phyloP scores from a whole-genome alignment of 2,113 vertebrate genomes.

The Pachypanchax playfairii region DNA sequence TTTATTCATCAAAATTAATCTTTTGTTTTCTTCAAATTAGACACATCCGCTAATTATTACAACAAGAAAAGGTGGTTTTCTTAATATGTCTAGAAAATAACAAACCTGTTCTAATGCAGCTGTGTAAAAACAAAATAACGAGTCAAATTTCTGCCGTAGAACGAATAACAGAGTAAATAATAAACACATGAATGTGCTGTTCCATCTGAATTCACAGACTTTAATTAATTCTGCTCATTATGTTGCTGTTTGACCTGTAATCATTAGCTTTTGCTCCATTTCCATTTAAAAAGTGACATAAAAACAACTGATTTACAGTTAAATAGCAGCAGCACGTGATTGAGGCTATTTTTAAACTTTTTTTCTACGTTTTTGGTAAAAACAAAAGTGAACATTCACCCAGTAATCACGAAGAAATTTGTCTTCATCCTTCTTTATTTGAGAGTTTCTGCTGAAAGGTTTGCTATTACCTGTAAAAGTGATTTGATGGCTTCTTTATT shows the following conservation, averaged over 20 bases:
- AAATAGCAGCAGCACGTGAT: slow-evolving; percentile 2
- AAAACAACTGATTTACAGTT: background rate
- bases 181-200: background rate
- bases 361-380: background rate
- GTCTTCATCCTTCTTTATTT: background rate
- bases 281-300: slow-evolving; percentile 5
- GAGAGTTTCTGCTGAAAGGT: background rate
- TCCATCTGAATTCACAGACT: background rate
- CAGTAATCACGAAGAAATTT: background rate
- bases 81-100: background rate
- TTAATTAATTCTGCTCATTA: background rate
- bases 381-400: background rate
- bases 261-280: background rate
- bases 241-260: background rate
- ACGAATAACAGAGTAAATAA: background rate
- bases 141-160: background rate
- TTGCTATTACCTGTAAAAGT: background rate
- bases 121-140: background rate
- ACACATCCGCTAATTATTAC: background rate
- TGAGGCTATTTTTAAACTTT: background rate
- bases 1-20: background rate
- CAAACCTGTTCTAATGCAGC: background rate
- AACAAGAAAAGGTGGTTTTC: background rate
- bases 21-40: background rate
- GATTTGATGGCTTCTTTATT: background rate